Conservation (phyloP, 2,113 vertebrate species). For the Hirundichthys speculiger region DNA sequence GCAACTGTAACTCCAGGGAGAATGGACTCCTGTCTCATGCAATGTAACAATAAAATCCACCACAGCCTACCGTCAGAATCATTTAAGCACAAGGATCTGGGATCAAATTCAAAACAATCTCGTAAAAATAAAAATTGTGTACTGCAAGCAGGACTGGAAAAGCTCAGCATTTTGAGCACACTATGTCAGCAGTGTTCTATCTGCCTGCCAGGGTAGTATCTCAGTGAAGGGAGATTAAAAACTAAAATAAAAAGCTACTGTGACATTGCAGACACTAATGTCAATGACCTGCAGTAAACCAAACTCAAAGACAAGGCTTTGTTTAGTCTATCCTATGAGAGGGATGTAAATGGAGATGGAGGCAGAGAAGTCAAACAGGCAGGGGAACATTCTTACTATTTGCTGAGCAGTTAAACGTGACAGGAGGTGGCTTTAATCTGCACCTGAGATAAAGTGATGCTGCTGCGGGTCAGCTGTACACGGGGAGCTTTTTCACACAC, state of each 20-base stretch:
- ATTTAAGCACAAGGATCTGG: too few relatives aligned
- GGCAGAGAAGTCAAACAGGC: constrained; percentile 33
- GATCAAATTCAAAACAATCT: neutral
- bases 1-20: constrained; percentile 34
- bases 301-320: constrained; percentile 6
- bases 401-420: constrained; percentile 9
- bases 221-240: neutral
- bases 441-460: constrained; percentile 4
- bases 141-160: too few relatives aligned
- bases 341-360: constrained; percentile 17
- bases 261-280: constrained; percentile 9
- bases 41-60: constrained; percentile 18
- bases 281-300: constrained; percentile 36
- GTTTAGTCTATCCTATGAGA: constrained; percentile 19
- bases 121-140: neutral
- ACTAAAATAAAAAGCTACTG: constrained; percentile 8
- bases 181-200: too few relatives aligned
- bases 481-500: too few relatives aligned
- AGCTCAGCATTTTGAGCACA: too few relatives aligned
- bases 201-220: too few relatives aligned
- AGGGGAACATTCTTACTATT: constrained; percentile 41
- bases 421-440: neutral
- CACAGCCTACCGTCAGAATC: neutral
- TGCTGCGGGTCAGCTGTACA: neutral
- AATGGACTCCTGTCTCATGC: neutral